A percentile compares a stretch with the other conserved stretches of the same genome.
Conservation (phyloP, 2,797 vertebrate genomes). For the Amazonetta brasiliensis region DNA sequence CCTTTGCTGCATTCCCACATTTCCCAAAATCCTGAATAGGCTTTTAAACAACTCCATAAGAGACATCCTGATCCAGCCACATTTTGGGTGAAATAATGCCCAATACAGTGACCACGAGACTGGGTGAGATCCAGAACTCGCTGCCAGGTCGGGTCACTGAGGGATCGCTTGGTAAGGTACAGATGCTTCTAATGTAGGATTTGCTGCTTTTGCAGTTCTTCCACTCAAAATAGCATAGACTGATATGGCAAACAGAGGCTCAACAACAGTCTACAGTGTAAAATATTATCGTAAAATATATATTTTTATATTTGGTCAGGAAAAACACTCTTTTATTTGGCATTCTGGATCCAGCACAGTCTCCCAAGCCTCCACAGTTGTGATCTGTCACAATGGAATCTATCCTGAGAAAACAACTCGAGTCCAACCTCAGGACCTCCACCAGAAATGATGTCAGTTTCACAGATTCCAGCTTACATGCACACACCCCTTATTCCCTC, state of each 20-base stretch:
- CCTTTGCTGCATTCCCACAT: not conserved
- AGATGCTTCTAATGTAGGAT: not conserved
- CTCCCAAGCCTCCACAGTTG: not conserved
- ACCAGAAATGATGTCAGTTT: not conserved
- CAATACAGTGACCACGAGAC: too few species aligned
- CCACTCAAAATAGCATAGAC: not conserved
- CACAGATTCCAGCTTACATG: not conserved
- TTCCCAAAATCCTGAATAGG: not conserved
- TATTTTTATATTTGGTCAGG: not conserved
- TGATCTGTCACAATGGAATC: not conserved
- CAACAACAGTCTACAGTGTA: not conserved
- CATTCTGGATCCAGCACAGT: not conserved
- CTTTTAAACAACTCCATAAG: not conserved
- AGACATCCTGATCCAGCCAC: not conserved
- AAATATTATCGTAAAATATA: not conserved
- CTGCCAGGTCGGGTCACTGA: not conserved
- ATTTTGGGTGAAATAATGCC: not conserved
- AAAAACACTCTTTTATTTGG: not conserved
- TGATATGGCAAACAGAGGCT: fast-evolving
- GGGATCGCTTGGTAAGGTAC: not conserved
- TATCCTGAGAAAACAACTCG: not conserved
- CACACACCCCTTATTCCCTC: too few species aligned
- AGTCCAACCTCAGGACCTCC: not conserved
- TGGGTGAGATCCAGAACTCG: not conserved
- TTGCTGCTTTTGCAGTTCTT: not conserved